Evolutionary conservation across 2,797 vertebrate species (phyloP), one percentile per base, ranked within the genome.

Genomic region (Sebastes dallii): DNA sequence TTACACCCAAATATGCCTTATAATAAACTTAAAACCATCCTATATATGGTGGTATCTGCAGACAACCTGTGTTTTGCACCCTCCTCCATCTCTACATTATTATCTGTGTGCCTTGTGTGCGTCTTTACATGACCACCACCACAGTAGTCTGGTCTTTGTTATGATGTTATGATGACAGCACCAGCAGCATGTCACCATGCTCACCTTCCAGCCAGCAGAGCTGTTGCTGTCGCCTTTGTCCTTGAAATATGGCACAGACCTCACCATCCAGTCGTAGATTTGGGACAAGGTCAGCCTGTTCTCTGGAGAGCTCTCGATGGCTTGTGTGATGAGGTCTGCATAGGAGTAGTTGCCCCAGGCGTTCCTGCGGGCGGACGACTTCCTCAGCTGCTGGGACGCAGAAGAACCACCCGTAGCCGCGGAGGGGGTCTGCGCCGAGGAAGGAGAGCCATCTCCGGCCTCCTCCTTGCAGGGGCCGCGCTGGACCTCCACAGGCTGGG

Each of bases 151-250:
- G 81, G 20, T 77, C 86, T 91, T 91, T 91, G 82, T 86, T 87
- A 25, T 77, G 75, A 84, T 90, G 82, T 86, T 87, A 25, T 77
- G 75, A 84, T 80, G 81, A 77, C 85, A 88, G 82, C 69, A 32
- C 32, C 81, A 54, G 75, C 81, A 54, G 75, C 81, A 39, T 77
- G 86, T 80, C 66, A 69, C 66, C 6, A 10, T n/a, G 76, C 95
- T 95, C 96, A 98, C 98, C 98, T 99, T 99, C 98, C 98, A 99
- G 80, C 98, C 98, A 0, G 98, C 98, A 59, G 98, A 99, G 95
- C 98, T 99, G 94, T 99, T 99, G 96, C 96, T 99, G 96, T 99
- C 98, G 80, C 98, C 98, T 96, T 99, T 99, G 96, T 99, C 98
- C 96, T 98, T 99, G 97, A 99, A 99, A 91, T 99, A 99, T 81